Conservation (phyloP, 2,113 vertebrate genomes). For the Scomber japonicus region DNA sequence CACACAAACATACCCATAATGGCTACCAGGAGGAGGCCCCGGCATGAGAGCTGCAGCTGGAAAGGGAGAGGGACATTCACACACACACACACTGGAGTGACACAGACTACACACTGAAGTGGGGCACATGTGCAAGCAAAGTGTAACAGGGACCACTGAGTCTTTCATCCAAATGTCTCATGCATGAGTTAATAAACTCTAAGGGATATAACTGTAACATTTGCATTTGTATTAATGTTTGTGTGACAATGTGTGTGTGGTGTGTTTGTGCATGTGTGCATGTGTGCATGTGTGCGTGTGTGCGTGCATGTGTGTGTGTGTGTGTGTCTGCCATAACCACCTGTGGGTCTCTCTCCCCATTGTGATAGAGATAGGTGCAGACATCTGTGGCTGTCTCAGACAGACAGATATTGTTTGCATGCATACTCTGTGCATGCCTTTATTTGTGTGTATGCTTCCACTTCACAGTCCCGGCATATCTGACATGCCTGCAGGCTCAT, state of each 20-base stretch:
- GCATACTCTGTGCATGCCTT: conserved; percentile 17
- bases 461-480: conserved; percentile 47
- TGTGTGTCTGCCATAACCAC: conserved; percentile 53
- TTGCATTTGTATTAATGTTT: conserved; percentile 48
- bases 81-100: conserved; percentile 39
- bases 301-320: conserved; percentile 1
- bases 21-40: conserved; percentile 86
- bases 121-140: conserved; percentile 17
- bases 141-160: conserved; percentile 26
- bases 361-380: conserved; percentile 13
- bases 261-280: not conserved
- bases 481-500: conserved; percentile 58
- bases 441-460: conserved; percentile 29
- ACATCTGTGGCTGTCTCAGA: not conserved
- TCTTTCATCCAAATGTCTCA: conserved; percentile 72
- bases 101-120: conserved; percentile 55
- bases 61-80: conserved; percentile 53
- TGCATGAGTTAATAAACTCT: conserved; percentile 52
- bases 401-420: conserved; percentile 25
- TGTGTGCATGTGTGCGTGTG: not conserved
- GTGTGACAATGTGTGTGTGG: conserved; percentile 3
- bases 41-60: conserved; percentile 83
- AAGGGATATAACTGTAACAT: conserved; percentile 22
- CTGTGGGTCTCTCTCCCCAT: conserved; percentile 39
- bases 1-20: conserved; percentile 83